Conservation (phyloP, 2,113 vertebrate genomes). For the Tauraco erythrolophus region DNA sequence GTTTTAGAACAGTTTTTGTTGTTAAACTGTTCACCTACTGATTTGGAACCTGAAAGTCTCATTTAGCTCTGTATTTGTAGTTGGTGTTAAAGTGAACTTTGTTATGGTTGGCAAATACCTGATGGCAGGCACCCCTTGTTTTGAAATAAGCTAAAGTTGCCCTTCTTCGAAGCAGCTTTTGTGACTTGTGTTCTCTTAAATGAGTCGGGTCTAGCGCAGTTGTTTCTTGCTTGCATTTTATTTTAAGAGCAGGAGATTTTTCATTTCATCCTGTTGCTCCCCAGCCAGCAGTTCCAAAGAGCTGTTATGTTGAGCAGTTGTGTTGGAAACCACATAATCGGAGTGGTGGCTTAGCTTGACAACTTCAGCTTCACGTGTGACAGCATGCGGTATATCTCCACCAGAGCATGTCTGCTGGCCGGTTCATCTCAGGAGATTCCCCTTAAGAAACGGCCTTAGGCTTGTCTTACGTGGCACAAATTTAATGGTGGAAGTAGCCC, state of each 20-base stretch:
- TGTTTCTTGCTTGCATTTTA: background rate
- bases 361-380: background rate
- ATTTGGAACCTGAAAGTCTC: background rate
- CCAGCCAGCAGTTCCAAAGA: background rate
- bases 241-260: background rate
- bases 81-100: background rate
- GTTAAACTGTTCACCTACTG: background rate
- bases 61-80: background rate
- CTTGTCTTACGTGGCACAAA: background rate
- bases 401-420: background rate
- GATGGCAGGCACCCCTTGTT: background rate
- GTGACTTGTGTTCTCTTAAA: background rate
- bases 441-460: background rate
- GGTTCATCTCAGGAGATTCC: background rate
- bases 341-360: background rate
- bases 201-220: background rate
- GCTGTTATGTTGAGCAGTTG: background rate
- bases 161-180: background rate
- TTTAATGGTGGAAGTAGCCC: background rate
- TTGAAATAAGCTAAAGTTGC: background rate
- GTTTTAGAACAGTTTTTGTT: background rate
- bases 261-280: background rate
- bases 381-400: background rate
- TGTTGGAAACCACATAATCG: background rate
- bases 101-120: background rate